Percentiles rank a stretch among this genome's conserved stretches.
Conservation (phyloP, 2,888 invertebrate species). For the Spicauda simplicius region DNA sequence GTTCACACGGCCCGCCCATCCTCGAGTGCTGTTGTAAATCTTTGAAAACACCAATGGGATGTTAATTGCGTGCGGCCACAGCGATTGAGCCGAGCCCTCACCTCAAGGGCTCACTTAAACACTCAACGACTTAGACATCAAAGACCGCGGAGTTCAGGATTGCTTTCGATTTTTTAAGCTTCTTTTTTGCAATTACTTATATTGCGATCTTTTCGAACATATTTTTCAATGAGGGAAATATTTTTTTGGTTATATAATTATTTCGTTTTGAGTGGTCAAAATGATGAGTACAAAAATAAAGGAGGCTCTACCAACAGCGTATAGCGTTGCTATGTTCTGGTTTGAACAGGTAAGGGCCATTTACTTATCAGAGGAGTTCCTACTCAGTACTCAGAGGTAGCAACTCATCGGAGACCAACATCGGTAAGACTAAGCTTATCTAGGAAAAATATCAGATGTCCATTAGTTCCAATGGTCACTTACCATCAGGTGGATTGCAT, state of each 20-base stretch:
- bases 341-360: no score
- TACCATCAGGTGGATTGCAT: no score
- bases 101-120: constrained; percentile 67
- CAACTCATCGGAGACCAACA: no score
- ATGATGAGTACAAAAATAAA: no score
- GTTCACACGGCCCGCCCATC: constrained; percentile 49
- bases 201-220: not conserved
- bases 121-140: constrained; percentile 63
- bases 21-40: constrained; percentile 57
- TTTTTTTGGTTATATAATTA: not conserved
- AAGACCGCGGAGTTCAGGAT: constrained; percentile 55
- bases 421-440: no score
- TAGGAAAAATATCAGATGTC: no score
- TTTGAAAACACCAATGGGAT: constrained; percentile 62
- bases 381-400: no score
- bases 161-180: constrained; percentile 30
- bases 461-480: no score
- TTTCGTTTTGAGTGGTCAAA: no score
- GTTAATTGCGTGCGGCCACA: constrained; percentile 63
- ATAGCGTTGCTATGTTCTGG: no score
- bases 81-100: constrained; percentile 59
- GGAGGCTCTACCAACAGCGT: no score
- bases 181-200: constrained; percentile 13
- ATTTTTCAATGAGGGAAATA: not conserved
- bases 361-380: no score